Evolutionary conservation across 1,140 invertebrate genomes (phyloP), one percentile per base, ranked within the genome.

Genomic region (Penaeus japonicus): DNA sequence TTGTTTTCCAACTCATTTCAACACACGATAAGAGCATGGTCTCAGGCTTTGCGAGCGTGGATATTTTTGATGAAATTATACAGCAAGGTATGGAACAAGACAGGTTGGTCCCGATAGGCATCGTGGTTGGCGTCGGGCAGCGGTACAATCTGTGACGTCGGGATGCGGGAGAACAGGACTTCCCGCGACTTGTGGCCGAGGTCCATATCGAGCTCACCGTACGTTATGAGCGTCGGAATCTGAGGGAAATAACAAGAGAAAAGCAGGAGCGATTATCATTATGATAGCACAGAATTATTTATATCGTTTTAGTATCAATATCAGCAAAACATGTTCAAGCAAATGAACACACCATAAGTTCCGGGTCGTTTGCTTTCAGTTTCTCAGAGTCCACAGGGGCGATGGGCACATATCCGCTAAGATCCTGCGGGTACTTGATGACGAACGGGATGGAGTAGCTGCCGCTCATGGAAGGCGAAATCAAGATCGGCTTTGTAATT

Each of bases 151-250:
- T 91, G 91, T 62, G 91, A 91, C 15, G 91, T 91, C 4, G 92
- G 92, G 35, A 93, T 90, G 70, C 91, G 89, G 30, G 90, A 89
- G 24, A 93, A 87, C 87, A 47, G 15, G 4, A 92, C 90, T 18
- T 91, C 78, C 0, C 85, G 27, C n/a, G 92, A 91, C 15, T 53
- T n/a, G 20, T 89, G 87, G 27, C 92, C 92, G 30, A 93, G 84
- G 5, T 73, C 77, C 75, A 89, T 89, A 87, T 94, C 93, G 39
- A 92, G 92, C 55, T 91, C 89, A 4, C 93, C 93, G 91, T 92
- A 92, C 1, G 93, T 91, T 75, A 93, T 92, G 79, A 93, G 82
- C 2, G 93, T 93, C 73, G 92, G 93, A 27, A 92, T 90, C 93
- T 93, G 90, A 77, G 91, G 91, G n/a, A 81, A 84, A 75, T 59